A percentile compares a stretch with the other conserved stretches of the same genome.
These are phyloP conservation scores for Meloidogyne hapla DNA, from an alignment of 1,140 invertebrate species.

Conservation along the genomic window DNA sequence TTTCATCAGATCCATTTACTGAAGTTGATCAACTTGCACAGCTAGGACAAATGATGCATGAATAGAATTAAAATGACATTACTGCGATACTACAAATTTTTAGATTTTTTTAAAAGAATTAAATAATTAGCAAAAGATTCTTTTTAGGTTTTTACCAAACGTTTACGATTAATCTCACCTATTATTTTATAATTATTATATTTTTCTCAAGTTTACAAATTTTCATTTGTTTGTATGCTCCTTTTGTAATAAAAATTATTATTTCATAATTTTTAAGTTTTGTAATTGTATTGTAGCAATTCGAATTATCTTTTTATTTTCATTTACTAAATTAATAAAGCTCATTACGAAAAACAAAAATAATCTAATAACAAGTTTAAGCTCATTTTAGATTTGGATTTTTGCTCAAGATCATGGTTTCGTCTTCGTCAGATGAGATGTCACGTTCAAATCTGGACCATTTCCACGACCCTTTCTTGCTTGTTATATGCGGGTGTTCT, in stretches of 20 bases:
- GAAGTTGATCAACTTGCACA: constrained; percentile 23
- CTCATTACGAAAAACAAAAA: neutral
- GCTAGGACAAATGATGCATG: constrained; percentile 18
- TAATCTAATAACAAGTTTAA: neutral
- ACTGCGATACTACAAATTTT: neutral
- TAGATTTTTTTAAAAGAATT: neutral
- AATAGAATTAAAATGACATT: neutral
- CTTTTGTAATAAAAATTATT: neutral
- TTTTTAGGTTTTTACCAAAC: neutral
- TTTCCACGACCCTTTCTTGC: neutral
- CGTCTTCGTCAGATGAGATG: neutral
- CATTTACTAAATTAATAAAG: neutral
- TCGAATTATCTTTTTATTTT: neutral
- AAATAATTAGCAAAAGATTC: neutral
- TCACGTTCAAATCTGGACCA: neutral
- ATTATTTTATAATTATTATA: too few relatives aligned
- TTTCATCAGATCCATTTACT: neutral
- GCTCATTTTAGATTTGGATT: neutral
- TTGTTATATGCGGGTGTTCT: neutral
- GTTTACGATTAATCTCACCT: too few relatives aligned
- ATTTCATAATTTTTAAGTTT: neutral
- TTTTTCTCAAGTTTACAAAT: too few relatives aligned
- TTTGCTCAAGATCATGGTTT: neutral
- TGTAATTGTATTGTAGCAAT: neutral
- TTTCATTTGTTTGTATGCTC: neutral